phyloP scores from a whole-genome alignment of 2,888 invertebrate genomes.

The Mesorhabditis spiculigera region DNA sequence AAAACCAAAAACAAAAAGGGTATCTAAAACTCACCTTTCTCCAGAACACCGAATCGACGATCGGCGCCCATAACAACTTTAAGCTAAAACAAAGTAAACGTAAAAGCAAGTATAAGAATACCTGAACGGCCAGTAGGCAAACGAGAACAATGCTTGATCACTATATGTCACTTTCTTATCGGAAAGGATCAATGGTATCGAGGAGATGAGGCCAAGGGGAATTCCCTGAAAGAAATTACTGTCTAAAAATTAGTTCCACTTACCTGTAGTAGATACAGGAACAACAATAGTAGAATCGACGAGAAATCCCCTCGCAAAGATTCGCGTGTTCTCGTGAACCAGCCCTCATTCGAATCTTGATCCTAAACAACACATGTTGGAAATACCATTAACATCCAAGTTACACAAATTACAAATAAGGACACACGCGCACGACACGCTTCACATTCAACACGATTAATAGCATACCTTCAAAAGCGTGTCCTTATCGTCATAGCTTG shows the following conservation, averaged over 20 bases:
- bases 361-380: not conserved
- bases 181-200: slow-evolving; percentile 90
- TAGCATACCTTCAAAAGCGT: slow-evolving; percentile 7
- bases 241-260: not conserved
- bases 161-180: slow-evolving; percentile 87
- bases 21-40: slow-evolving; percentile 31
- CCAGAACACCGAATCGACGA: slow-evolving; percentile 88
- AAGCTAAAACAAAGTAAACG: slow-evolving; percentile 65
- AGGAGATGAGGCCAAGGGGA: slow-evolving; percentile 86
- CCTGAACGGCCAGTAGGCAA: slow-evolving; percentile 70
- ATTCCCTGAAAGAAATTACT: slow-evolving; percentile 68
- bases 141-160: slow-evolving; percentile 73
- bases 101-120: slow-evolving; percentile 55
- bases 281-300: slow-evolving; percentile 70
- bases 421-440: not conserved
- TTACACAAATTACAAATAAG: not conserved
- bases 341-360: slow-evolving; percentile 35
- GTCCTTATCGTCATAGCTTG: slow-evolving; percentile 12
- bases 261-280: slow-evolving; percentile 78
- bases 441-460: not conserved
- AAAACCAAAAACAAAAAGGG: not conserved
- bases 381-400: not conserved
- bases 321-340: slow-evolving; percentile 44
- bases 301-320: slow-evolving; percentile 52
- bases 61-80: slow-evolving; percentile 94